Percentiles rank a stretch among this genome's conserved stretches.
Evolutionary conservation across 92 coral and sea anemone species (phyloP).

Genomic region (Chrysogorgia sp.): DNA sequence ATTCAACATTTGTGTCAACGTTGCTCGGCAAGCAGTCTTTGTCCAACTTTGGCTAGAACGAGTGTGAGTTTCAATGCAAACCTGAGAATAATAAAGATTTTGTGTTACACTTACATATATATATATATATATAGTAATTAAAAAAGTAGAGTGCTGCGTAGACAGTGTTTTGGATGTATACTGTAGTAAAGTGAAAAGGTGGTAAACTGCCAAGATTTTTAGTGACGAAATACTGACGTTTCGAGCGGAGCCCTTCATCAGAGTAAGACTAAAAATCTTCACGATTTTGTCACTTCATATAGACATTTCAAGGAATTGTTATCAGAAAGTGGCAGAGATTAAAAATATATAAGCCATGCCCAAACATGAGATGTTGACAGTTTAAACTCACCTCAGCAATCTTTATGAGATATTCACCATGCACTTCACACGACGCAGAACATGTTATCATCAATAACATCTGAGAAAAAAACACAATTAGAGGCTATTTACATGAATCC

Average conservation of each 20-base stretch:
- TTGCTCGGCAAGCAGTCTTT: conserved; percentile 98
- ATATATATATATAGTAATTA: too few relatives aligned
- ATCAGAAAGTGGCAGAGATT: not conserved
- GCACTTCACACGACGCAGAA: conserved; percentile 98
- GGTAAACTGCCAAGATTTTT: too few relatives aligned
- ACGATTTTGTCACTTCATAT: not conserved
- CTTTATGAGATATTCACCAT: conserved; percentile 96
- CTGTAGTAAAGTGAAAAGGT: not conserved
- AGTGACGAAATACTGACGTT: too few relatives aligned
- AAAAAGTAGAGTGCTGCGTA: too few relatives aligned
- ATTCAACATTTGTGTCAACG: conserved; percentile 93
- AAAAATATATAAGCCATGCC: too few relatives aligned
- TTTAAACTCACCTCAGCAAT: conserved; percentile 81
- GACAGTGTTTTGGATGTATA: not conserved
- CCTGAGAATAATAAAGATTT: conserved; percentile 46
- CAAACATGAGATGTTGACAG: not conserved
- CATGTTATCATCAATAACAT: conserved; percentile 95
- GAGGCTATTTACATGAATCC: too few relatives aligned
- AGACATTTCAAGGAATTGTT: not conserved
- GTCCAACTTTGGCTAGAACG: conserved; percentile 91
- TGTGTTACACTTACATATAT: not conserved
- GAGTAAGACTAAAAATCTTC: too few relatives aligned
- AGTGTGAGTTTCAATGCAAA: conserved; percentile 94
- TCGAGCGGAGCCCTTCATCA: too few relatives aligned
- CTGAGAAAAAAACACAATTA: too few relatives aligned